Evolutionary conservation across 1,140 invertebrate species (phyloP), one percentile per base, ranked within the genome.

Genomic region (Contarinia nasturtii): DNA sequence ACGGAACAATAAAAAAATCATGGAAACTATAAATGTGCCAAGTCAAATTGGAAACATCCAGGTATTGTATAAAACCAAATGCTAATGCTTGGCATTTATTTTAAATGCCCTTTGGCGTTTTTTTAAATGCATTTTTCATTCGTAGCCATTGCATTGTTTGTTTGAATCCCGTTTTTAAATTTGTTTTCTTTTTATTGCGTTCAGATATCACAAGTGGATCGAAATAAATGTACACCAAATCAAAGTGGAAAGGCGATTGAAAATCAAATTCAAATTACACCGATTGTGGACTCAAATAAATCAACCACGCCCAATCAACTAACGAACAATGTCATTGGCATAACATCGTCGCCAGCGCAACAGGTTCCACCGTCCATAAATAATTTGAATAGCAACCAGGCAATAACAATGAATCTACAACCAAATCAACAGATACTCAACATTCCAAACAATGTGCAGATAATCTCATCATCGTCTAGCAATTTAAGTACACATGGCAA

Each of bases 181-280:
- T 42, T 8, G 17, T 7, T n/a, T 42, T n/a, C 14, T 15, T 15
- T 15, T 12, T 40, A 3, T 40, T 14, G 4, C 37, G 14, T 5
- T 49, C 42, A 49, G 27, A 49, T 45, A 17, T 49, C 49, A 8
- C 61, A 64, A 49, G 55, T 55, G 14, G 53, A 55, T 48, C 21
- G 27, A 15, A 48, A 40, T 12, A 52, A 47, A 49, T 48, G 57
- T 43, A 53, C 53, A 18, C 51, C 55, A 40, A 57, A 55, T 46
- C 54, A 57, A 44, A 19, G 49, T 15, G 45, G 58, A 18, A 53
- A 51, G 52, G 56, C 50, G 38, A 61, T 63, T 2, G 61, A 63
- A 47, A 64, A 64, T 44, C 64, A 64, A 53, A 64, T 64, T 33
- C 61, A 64, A 51, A 64, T 64, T 8, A 64, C 63, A 58, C 61